Evolutionary conservation across 1,140 invertebrate genomes (phyloP), one percentile per base, ranked within the genome.

Genomic region (Aleiodes sp.): DNA sequence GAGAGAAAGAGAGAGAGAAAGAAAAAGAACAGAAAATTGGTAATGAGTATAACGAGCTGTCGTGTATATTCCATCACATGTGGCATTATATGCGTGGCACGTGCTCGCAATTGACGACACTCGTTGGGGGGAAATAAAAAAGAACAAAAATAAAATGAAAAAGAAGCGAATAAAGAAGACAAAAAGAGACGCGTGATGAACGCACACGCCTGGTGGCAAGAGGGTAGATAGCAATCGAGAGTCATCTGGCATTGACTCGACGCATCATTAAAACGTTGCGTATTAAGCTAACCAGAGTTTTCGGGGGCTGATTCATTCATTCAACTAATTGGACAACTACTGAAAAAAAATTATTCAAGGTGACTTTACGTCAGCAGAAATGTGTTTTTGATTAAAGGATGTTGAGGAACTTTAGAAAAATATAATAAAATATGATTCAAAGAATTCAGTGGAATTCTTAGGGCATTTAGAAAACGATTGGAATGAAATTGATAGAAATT

Each of bases 151-250:
- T n/a, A n/a, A n/a, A n/a, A n/a, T n/a, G n/a, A n/a, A n/a, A n/a
- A n/a, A 1, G 21, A 12, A 12, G 21, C 4, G 4, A 41, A 14
- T 8, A 24, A 16, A 24, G 16, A 12, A 16, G 3, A 10, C 21
- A 41, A 52, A 52, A 52, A 52, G 16, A 24, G 21, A 24, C 46
- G 21, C 46, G 24, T 65, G 63, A 52, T 52, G 63, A 65, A 39
- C 14, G 37, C 14, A 31, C 46, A 33, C 21, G 46, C 65, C 70
- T 77, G 79, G 76, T 78, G 78, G 79, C 73, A 73, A 77, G 73
- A 79, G 82, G 81, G 75, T 80, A 84, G 82, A 83, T 84, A 84
- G 67, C 73, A 78, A 84, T 84, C 82, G 72, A 74, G 77, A 84
- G 82, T 84, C 81, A 83, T 84, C 81, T 82, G 82, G 78, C 68